Evolutionary conservation across 2,888 invertebrate species (phyloP).

Genomic region (Autographa pulchrina): DNA sequence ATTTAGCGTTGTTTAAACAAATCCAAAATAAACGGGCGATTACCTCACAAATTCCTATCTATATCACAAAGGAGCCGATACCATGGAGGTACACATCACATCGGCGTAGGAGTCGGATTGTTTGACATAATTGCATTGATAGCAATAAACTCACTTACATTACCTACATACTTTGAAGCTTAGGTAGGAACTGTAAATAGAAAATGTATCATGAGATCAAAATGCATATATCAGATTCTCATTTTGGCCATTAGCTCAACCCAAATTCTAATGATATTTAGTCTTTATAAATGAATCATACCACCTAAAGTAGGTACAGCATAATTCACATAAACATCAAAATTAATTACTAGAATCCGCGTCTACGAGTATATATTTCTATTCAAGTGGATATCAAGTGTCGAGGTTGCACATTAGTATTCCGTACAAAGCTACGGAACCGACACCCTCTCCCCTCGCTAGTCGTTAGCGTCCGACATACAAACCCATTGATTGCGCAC

Average conservation of each 20-base stretch:
- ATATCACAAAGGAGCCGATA: constrained; percentile 38
- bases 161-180: constrained; percentile 11
- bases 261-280: neutral
- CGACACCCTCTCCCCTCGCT: constrained; percentile 41
- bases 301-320: too few relatives aligned
- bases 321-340: neutral
- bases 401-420: constrained; percentile 42
- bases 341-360: constrained; percentile 1
- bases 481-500: constrained; percentile 68
- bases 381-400: constrained; percentile 25
- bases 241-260: neutral
- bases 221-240: neutral
- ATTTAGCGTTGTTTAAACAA: constrained; percentile 44
- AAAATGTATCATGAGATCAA: constrained; percentile 21
- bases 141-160: constrained; percentile 18
- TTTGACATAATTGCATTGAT: constrained; percentile 47
- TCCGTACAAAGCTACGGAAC: constrained; percentile 27
- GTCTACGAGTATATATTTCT: constrained; percentile 20
- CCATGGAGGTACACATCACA: constrained; percentile 40
- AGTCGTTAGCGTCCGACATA: constrained; percentile 50
- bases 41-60: constrained; percentile 46
- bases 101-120: constrained; percentile 23
- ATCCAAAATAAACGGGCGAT: constrained; percentile 43
- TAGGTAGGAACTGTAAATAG: neutral
- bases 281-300: too few relatives aligned